Conservation (phyloP, 2,113 vertebrate species). For the Hylia prasina region DNA sequence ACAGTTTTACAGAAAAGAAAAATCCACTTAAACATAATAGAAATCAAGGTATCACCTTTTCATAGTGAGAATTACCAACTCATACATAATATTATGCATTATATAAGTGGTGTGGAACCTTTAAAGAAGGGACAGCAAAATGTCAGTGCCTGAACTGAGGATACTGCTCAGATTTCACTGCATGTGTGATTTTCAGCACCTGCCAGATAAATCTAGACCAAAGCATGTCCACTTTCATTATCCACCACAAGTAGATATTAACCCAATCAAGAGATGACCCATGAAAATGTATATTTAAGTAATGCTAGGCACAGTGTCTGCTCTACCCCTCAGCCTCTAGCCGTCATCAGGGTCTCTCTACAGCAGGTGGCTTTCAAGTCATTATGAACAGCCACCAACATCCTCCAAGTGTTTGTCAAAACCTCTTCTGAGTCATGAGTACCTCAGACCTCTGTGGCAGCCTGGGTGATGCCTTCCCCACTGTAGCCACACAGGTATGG, state of each 20-base stretch:
- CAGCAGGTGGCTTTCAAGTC: neutral
- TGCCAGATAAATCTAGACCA: neutral
- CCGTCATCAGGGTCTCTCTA: neutral
- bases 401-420: neutral
- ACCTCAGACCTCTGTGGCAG: neutral
- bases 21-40: slow-evolving; percentile 15
- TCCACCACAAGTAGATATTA: neutral
- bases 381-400: neutral
- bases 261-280: neutral
- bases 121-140: neutral
- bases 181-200: neutral
- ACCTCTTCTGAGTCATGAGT: neutral
- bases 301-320: neutral
- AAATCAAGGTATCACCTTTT: slow-evolving; percentile 22
- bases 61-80: neutral
- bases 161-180: neutral
- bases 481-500: neutral
- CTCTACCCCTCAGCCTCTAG: neutral
- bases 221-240: neutral
- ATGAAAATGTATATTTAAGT: neutral
- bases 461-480: neutral
- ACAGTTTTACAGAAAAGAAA: neutral
- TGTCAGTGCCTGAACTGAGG: neutral
- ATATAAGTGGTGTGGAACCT: neutral
- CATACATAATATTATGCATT: neutral